These are phyloP conservation scores for Rhea pennata DNA, from an alignment of 2,113 vertebrate species.

Conservation along the genomic window DNA sequence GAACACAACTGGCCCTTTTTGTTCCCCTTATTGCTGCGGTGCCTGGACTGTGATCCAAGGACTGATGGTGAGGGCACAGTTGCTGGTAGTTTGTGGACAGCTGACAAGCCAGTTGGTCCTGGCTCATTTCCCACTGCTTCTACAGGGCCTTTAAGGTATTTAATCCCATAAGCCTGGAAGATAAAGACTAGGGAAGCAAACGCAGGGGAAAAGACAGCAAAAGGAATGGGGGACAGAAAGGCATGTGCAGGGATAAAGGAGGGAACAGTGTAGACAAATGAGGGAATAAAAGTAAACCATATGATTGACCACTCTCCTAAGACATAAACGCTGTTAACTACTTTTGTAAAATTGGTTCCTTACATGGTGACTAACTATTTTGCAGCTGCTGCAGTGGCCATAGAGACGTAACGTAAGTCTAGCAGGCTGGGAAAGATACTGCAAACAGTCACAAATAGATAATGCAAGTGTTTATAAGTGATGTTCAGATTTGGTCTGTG, in stretches of 20 bases:
- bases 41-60: not conserved
- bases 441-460: not conserved
- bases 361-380: not conserved
- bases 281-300: not conserved
- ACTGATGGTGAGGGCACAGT: not conserved
- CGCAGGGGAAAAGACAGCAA: not conserved
- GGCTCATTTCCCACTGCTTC: conserved; percentile 38
- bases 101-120: conserved; percentile 33
- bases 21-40: not conserved
- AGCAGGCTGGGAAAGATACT: not conserved
- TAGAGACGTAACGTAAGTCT: not conserved
- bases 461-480: not conserved
- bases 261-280: conserved; percentile 16
- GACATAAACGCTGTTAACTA: not conserved
- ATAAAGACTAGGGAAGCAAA: conserved; percentile 36
- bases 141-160: conserved; percentile 20
- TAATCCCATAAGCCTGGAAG: conserved; percentile 41
- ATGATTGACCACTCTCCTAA: not conserved
- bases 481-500: not conserved
- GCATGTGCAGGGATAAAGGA: not conserved
- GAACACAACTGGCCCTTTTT: conserved; percentile 5
- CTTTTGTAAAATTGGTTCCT: not conserved
- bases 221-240: not conserved
- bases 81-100: not conserved
- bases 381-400: conserved; percentile 25